These are phyloP conservation scores for Diorhabda elongata DNA, from an alignment of 1,140 invertebrate genomes.

Conservation along the genomic window DNA sequence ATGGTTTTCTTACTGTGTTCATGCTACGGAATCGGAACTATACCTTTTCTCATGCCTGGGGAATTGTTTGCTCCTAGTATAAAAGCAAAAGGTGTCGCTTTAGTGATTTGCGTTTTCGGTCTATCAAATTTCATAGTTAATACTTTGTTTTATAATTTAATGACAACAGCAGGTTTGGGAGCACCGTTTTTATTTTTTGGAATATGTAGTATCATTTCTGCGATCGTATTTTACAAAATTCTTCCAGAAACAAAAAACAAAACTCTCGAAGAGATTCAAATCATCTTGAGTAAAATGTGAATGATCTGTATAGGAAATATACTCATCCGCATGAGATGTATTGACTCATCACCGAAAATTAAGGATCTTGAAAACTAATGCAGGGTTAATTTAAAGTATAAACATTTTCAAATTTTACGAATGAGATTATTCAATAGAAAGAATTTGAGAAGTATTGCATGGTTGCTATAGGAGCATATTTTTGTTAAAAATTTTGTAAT, in stretches of 20 bases:
- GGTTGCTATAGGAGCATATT: no score
- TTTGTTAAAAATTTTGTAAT: no score
- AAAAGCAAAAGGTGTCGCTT: slow-evolving; percentile 34
- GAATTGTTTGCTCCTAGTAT: slow-evolving; percentile 40
- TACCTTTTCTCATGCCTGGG: slow-evolving; percentile 35
- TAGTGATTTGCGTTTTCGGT: slow-evolving; percentile 29
- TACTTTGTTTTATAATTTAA: background rate
- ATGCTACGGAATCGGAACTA: slow-evolving; percentile 29
- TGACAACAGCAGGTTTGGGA: background rate
- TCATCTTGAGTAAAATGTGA: background rate
- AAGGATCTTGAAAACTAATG: no score
- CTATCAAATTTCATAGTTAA: slow-evolving; percentile 1
- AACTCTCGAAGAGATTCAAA: background rate
- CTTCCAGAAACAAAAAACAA: background rate
- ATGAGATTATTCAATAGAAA: no score
- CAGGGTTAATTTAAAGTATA: no score
- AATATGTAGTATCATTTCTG: background rate
- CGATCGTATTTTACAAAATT: background rate
- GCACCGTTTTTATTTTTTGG: background rate
- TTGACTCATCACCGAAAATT: no score
- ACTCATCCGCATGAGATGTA: no score
- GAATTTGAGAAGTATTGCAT: no score
- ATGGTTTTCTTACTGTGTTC: slow-evolving; percentile 28
- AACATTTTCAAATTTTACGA: no score
- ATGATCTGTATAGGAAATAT: no score